Evolutionary conservation across 2,113 vertebrate genomes (phyloP).

Genomic region (Glareola pratincola): DNA sequence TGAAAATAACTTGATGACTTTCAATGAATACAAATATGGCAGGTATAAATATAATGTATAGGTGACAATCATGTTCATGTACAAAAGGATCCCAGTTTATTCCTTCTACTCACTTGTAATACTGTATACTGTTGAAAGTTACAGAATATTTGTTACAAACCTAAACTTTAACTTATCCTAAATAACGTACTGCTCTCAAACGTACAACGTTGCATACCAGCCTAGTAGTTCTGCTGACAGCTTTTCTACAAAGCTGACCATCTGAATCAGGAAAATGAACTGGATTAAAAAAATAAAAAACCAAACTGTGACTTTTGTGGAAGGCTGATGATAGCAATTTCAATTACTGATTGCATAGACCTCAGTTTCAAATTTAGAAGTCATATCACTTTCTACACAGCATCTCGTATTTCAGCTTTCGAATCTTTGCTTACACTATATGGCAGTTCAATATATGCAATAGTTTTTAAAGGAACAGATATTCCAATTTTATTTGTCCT

Average conservation of each 20-base stretch:
- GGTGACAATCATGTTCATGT: neutral
- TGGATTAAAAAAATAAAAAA: neutral
- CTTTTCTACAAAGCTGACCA: neutral
- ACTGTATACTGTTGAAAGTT: neutral
- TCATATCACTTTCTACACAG: neutral
- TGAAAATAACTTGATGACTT: neutral
- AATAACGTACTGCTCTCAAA: fast-evolving
- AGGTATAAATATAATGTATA: neutral
- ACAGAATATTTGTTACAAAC: neutral
- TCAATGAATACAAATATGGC: neutral
- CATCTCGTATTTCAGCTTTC: neutral
- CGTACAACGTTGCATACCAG: fast-evolving
- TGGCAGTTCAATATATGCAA: neutral
- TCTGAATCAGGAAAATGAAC: neutral
- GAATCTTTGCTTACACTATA: neutral
- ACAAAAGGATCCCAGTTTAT: neutral
- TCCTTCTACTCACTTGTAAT: neutral
- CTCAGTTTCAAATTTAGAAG: conserved; percentile 19
- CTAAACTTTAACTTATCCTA: neutral
- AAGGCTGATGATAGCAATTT: neutral
- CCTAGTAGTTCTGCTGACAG: neutral
- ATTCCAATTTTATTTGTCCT: neutral
- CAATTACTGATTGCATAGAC: neutral
- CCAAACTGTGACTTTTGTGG: neutral
- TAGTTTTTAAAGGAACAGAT: neutral